phyloP scores from a whole-genome alignment of 2,797 vertebrate genomes.

The Chelon labrosus region DNA sequence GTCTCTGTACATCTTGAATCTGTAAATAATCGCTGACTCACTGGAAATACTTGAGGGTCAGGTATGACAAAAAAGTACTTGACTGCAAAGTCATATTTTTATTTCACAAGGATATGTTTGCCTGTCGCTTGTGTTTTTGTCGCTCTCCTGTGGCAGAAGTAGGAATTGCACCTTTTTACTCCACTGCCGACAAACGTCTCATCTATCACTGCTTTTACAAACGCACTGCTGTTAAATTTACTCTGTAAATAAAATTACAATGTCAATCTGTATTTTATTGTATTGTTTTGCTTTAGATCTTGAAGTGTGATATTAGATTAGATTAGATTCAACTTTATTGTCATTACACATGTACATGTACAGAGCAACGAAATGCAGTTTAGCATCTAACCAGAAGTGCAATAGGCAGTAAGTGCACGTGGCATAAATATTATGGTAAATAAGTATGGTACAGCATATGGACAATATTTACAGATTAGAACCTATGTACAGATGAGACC shows the following conservation, averaged over 20 bases:
- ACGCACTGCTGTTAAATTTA: constrained; percentile 53
- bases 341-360: too few relatives aligned
- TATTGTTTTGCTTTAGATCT: background rate
- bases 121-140: constrained; percentile 58
- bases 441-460: too few relatives aligned
- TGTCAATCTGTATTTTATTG: constrained; percentile 14
- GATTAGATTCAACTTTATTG: too few relatives aligned
- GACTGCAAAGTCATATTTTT: constrained; percentile 22
- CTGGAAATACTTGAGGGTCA: constrained; percentile 57
- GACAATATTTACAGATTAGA: too few relatives aligned
- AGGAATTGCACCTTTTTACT: constrained; percentile 38
- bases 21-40: constrained; percentile 57
- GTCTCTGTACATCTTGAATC: constrained; percentile 31
- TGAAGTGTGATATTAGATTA: too few relatives aligned
- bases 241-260: constrained; percentile 61
- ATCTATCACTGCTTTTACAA: constrained; percentile 47
- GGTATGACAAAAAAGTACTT: constrained; percentile 27
- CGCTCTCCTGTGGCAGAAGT: constrained; percentile 66
- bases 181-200: constrained; percentile 1
- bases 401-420: too few relatives aligned
- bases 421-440: too few relatives aligned
- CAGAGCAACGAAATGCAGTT: too few relatives aligned
- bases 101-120: constrained; percentile 20
- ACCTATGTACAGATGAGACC: too few relatives aligned
- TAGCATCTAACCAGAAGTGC: too few relatives aligned